Evolutionary conservation across 1,140 invertebrate genomes (phyloP).

Genomic region (Drosophila baimaii): DNA sequence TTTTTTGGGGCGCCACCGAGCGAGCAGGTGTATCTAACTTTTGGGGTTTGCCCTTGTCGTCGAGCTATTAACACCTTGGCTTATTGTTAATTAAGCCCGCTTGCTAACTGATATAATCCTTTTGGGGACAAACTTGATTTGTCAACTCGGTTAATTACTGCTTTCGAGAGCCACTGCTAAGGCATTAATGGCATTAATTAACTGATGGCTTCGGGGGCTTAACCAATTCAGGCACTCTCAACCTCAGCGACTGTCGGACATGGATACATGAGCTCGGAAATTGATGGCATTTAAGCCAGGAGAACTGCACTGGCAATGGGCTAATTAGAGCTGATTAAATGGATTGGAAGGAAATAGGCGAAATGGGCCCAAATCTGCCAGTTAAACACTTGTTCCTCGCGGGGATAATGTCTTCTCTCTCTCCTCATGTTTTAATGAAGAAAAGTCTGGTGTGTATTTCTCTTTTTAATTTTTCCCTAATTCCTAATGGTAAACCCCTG

Average conservation of each 20-base stretch:
- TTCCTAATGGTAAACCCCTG: background rate
- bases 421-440: background rate
- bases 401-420: background rate
- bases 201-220: conserved; percentile 60
- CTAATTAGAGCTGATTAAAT: conserved; percentile 42
- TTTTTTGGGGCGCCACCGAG: conserved; percentile 24
- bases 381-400: background rate
- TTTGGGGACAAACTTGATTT: conserved; percentile 55
- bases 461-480: background rate
- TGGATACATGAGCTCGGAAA: background rate
- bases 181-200: conserved; percentile 74
- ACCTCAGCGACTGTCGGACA: conserved; percentile 17
- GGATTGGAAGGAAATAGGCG: conserved; percentile 15
- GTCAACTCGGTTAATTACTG: conserved; percentile 74
- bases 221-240: conserved; percentile 42
- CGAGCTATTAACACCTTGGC: conserved; percentile 68
- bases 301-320: conserved; percentile 3
- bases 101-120: conserved; percentile 61
- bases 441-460: background rate
- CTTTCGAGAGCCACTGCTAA: conserved; percentile 54
- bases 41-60: conserved; percentile 45
- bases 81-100: conserved; percentile 71
- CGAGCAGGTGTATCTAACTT: conserved; percentile 8
- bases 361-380: background rate
- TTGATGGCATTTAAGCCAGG: conserved; percentile 38